Evolutionary conservation across 2,888 invertebrate species (phyloP), one percentile per base, ranked within the genome.

Genomic region (Zygaena filipendulae): DNA sequence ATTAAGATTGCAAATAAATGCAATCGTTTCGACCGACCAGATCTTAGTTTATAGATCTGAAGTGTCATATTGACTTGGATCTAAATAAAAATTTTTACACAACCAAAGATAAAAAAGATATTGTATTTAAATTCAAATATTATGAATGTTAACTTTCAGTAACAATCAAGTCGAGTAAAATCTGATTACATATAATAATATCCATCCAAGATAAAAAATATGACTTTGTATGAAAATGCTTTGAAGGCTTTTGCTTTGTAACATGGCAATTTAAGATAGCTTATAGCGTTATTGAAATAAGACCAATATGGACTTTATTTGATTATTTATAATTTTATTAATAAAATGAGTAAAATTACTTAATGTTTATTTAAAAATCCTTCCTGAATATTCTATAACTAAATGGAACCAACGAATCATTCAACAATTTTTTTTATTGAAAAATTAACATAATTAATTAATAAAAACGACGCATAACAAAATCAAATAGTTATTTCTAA

Each of bases 11-110:
- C 63, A 59, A 49, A 47, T 50, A 54, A 54, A 38, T 61, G 70
- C 54, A 70, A 74, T 77, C 74, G 69, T 71, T 75, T 68, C 79
- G 79, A 79, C 70, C 79, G 79, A 79, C 79, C 79, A 77, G 79
- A 67, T 72, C 77, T 75, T 60, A 36, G 39, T 47, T 36, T 49
- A 30, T 58, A 72, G 79, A 60, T 72, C 71, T 79, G 79, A 79
- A 68, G 66, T 59, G 70, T 69, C 67, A n/a, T n/a, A n/a, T n/a
- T n/a, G n/a, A n/a, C n/a, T n/a, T n/a, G n/a, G n/a, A n/a, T n/a
- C n/a, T n/a, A n/a, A 66, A 62, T 64, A 66, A 53, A 63, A 68
- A 69, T 63, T 70, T 68, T 69, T 68, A 59, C 68, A 69, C 63
- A 16, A 71, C 59, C 67, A 72, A 67, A 66, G 59, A 62, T 57